phyloP scores from a whole-genome alignment of 1,140 invertebrate species.

The Lordiphosa stackelbergi region DNA sequence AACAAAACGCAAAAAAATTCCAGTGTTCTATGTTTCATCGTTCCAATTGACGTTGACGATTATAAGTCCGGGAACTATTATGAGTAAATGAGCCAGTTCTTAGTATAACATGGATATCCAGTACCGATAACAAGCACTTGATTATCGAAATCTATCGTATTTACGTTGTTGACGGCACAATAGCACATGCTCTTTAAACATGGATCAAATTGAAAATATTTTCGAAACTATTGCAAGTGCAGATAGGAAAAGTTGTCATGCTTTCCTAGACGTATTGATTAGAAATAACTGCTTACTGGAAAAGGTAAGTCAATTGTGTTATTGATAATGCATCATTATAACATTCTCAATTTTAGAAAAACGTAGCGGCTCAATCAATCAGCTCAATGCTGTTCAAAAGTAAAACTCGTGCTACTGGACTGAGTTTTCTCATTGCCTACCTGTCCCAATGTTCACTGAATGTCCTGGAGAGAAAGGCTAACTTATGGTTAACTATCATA shows the following conservation, averaged over 20 bases:
- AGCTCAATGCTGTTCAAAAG: conserved; percentile 16
- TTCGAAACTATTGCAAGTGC: conserved; percentile 1
- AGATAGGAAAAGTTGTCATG: conserved; percentile 1
- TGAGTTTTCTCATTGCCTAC: conserved; percentile 28
- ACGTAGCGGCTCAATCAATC: conserved; percentile 1
- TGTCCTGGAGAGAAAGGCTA: conserved; percentile 19
- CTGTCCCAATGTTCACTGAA: conserved; percentile 5
- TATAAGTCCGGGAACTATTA: too few species aligned
- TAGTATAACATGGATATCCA: too few species aligned
- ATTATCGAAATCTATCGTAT: too few species aligned
- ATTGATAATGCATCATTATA: not conserved
- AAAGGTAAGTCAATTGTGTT: not conserved
- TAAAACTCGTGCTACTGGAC: conserved; percentile 20
- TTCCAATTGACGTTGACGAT: too few species aligned
- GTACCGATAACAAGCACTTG: too few species aligned
- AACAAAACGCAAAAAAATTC: too few species aligned
- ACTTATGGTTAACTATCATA: conserved; percentile 21
- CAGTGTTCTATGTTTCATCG: too few species aligned
- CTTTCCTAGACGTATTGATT: not conserved
- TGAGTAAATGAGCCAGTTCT: too few species aligned
- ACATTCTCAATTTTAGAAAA: conserved; percentile 2
- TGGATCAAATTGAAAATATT: conserved; percentile 4
- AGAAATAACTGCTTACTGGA: conserved; percentile 1
- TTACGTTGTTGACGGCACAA: not conserved
- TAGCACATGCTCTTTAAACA: conserved; percentile 5